phyloP scores from a whole-genome alignment of 2,888 invertebrate genomes.

The Agrotis puta region DNA sequence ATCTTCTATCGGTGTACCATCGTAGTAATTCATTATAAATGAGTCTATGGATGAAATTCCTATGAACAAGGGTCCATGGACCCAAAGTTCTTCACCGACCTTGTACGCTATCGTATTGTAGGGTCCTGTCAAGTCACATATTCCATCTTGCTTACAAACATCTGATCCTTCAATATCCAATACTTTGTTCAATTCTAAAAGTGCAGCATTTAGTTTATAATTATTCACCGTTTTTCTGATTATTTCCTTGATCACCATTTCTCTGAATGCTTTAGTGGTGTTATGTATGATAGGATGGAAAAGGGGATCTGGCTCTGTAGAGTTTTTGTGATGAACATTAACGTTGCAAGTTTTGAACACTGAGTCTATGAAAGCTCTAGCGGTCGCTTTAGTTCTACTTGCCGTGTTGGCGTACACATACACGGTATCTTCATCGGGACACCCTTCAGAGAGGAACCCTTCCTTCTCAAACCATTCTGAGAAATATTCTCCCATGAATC shows the following conservation, averaged over 20 bases:
- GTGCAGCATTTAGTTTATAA: conserved; percentile 19
- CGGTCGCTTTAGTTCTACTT: conserved; percentile 44
- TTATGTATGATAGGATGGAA: conserved; percentile 45
- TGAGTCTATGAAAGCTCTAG: conserved; percentile 37
- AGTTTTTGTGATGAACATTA: conserved; percentile 33
- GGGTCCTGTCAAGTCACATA: conserved; percentile 54
- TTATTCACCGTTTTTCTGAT: conserved; percentile 28
- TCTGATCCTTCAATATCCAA: conserved; percentile 52
- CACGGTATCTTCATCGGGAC: conserved; percentile 47
- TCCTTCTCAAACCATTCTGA: conserved; percentile 51
- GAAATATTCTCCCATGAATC: conserved; percentile 59
- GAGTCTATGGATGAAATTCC: conserved; percentile 33
- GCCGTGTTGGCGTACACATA: conserved; percentile 37
- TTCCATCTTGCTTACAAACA: conserved; percentile 46
- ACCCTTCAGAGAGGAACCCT: conserved; percentile 41
- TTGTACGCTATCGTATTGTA: conserved; percentile 31
- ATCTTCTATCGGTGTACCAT: conserved; percentile 41
- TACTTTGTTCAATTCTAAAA: conserved; percentile 46
- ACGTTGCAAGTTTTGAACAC: conserved; percentile 40
- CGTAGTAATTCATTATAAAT: conserved; percentile 54
- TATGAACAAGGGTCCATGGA: conserved; percentile 35
- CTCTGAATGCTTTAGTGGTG: conserved; percentile 39
- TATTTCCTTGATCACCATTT: conserved; percentile 34
- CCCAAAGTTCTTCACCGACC: conserved; percentile 27
- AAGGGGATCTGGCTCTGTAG: conserved; percentile 33